Conservation (phyloP, 92 coral and sea anemone genomes). For the Heteractis magnifica region DNA sequence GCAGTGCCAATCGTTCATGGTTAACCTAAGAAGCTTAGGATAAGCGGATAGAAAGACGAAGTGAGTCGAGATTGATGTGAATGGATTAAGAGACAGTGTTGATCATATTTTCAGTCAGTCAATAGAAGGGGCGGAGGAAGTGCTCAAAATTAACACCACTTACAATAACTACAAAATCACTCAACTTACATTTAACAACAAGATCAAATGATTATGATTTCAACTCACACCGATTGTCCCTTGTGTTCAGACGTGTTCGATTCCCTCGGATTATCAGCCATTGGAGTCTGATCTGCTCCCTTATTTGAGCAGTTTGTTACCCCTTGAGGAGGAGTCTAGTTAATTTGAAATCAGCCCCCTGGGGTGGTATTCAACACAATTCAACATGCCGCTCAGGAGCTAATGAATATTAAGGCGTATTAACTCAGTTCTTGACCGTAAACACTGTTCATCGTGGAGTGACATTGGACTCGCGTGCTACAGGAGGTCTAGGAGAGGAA, state of each 20-base stretch:
- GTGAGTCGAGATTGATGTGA: conserved; percentile 2
- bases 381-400: conserved; percentile 66
- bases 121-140: conserved; percentile 16
- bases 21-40: conserved; percentile 7
- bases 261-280: conserved; percentile 7
- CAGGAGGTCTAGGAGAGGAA: not conserved
- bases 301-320: conserved; percentile 10
- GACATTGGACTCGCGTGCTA: not conserved
- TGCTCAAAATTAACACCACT: not conserved
- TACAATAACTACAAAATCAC: not conserved
- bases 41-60: conserved; percentile 13
- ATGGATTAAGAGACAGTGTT: not conserved
- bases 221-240: not conserved
- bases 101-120: not conserved
- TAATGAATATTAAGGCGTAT: conserved; percentile 80
- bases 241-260: not conserved
- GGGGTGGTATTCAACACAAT: conserved; percentile 35
- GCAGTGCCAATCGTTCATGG: conserved; percentile 73
- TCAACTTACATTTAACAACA: not conserved
- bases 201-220: not conserved
- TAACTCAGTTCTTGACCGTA: conserved; percentile 58
- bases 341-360: conserved; percentile 72
- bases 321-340: conserved; percentile 73
- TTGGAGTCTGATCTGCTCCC: conserved; percentile 26
- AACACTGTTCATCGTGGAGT: conserved; percentile 33